phyloP scores from a whole-genome alignment of 1,140 invertebrate species.

The Caenorhabditis brenneri region DNA sequence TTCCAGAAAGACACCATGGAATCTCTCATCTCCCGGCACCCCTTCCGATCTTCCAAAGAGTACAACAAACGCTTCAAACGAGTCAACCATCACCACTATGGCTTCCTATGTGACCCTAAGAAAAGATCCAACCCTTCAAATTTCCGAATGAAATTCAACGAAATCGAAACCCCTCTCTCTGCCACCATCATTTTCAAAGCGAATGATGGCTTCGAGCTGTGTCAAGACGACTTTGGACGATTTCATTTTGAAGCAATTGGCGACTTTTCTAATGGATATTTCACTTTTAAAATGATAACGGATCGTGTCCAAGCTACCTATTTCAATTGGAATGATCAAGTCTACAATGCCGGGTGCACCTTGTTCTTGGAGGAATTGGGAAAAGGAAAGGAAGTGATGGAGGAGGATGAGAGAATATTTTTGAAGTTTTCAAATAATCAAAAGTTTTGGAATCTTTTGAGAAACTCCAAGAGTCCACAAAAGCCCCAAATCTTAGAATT shows the following conservation, averaged over 20 bases:
- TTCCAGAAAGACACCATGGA: neutral
- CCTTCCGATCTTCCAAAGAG: neutral
- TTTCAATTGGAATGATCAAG: neutral
- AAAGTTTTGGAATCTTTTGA: neutral
- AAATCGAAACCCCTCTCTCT: neutral
- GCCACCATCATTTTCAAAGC: neutral
- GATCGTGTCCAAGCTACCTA: neutral
- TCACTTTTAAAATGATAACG: neutral
- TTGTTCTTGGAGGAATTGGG: neutral
- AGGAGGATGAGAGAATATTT: neutral
- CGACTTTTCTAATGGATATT: neutral
- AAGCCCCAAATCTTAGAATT: neutral
- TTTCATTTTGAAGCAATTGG: neutral
- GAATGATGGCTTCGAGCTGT: neutral
- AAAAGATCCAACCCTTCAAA: neutral
- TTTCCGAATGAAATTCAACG: neutral
- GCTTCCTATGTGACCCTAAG: neutral
- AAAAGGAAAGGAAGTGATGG: neutral
- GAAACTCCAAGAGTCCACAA: neutral
- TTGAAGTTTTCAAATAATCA: neutral
- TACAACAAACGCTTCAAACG: neutral
- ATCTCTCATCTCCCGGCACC: neutral
- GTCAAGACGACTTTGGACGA: neutral
- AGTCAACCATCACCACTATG: neutral
- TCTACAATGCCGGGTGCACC: neutral